Percentiles rank a stretch among this genome's conserved stretches.
phyloP scores from a whole-genome alignment of 92 coral and sea anemone genomes.

The Parazoanthus swiftii region DNA sequence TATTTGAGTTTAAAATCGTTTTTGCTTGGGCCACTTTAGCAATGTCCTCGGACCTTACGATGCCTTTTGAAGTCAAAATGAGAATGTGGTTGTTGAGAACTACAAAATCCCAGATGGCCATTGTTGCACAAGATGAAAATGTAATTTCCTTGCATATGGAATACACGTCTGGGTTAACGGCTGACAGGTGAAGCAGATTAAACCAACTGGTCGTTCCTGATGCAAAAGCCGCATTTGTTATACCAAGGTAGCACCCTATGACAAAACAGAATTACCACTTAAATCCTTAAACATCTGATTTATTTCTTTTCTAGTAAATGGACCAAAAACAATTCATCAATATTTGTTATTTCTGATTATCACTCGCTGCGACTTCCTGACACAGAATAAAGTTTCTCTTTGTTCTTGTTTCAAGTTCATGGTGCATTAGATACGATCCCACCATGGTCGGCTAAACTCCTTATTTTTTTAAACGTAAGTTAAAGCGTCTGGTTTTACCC shows the following conservation, averaged over 20 bases:
- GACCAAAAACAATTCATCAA: too few species aligned
- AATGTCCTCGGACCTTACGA: conserved; percentile 67
- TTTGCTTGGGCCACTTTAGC: conserved; percentile 38
- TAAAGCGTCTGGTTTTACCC: neutral
- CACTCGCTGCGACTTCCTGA: too few species aligned
- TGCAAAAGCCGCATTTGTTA: conserved; percentile 78
- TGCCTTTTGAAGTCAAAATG: conserved; percentile 79
- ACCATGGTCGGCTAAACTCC: neutral
- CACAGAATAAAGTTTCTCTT: neutral
- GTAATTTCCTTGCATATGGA: conserved; percentile 78
- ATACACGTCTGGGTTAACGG: conserved; percentile 59
- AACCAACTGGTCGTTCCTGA: conserved; percentile 79
- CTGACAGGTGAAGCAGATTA: conserved; percentile 72
- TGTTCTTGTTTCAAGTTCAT: neutral
- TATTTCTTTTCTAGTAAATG: neutral
- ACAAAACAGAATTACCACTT: neutral
- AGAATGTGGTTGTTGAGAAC: conserved; percentile 68
- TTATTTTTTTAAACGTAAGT: too few species aligned
- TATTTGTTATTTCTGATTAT: too few species aligned
- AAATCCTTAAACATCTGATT: neutral
- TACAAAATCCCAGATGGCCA: conserved; percentile 71
- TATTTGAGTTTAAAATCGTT: conserved; percentile 32
- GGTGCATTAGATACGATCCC: neutral
- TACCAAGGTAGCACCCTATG: conserved; percentile 83
- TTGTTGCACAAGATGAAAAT: conserved; percentile 58